Evolutionary conservation across 1,140 invertebrate species (phyloP), one percentile per base, ranked within the genome.

Genomic region (Leptinotarsa undecemlineata): DNA sequence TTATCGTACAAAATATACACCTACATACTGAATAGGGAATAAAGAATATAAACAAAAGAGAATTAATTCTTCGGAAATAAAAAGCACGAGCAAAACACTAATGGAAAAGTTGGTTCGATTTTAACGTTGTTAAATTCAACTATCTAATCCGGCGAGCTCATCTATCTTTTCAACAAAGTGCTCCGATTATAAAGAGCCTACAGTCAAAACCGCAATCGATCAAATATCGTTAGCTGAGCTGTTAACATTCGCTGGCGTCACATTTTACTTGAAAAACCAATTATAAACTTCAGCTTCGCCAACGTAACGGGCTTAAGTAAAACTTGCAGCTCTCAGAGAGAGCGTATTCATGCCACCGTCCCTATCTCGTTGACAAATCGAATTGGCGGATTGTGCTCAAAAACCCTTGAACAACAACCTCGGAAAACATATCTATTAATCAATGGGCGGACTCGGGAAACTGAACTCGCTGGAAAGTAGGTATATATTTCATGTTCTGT

Each of bases 351-450:
- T 57, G 6, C n/a, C 51, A 57, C 1, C 15, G n/a, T 57, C 51
- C 51, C 51, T 15, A 17, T 57, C 51, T 57, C 2, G 51, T 57
- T 57, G 51, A 57, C 51, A 57, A 57, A 57, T 57, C 51, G 51
- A 57, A 57, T 57, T 57, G 51, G 11, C 51, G 0, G 51, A 57
- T 57, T 57, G 51, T n/a, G 51, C 51, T 57, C 51, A 57, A 57
- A 57, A 57, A 57, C 51, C n/a, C 51, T 57, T n/a, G 51, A 57
- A 57, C 51, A 57, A 4, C 51, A n/a, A n/a, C 51, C n/a, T n/a
- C n/a, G 51, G 51, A 57, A 57, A 57, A 57, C 51, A 57, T 57
- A 57, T 57, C 51, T 57, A 57, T 57, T 57, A 57, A 57, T 57
- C 51, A 57, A 57, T 15, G 51, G 5, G 51, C 51, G 51, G 0